phyloP scores from a whole-genome alignment of 2,113 vertebrate species.

The Apus apus region DNA sequence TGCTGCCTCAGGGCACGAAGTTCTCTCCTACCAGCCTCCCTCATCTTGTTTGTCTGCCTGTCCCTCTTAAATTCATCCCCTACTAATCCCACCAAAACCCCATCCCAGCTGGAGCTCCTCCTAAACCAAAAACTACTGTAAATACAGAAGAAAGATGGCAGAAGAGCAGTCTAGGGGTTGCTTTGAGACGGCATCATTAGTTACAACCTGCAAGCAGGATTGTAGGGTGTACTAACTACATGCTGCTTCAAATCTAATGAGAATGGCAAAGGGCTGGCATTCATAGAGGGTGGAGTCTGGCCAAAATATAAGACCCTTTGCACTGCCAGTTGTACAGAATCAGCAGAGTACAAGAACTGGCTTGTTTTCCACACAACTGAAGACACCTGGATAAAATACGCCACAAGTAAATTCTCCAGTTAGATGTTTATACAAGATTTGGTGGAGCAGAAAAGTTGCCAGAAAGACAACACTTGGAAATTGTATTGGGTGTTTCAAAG shows the following conservation, averaged over 20 bases:
- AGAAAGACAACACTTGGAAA: background rate
- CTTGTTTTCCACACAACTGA: background rate
- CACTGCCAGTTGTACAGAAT: background rate
- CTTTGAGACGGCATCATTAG: background rate
- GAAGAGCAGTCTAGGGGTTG: background rate
- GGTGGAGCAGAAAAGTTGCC: background rate
- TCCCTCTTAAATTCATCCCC: background rate
- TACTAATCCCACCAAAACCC: background rate
- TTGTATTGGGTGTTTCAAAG: background rate
- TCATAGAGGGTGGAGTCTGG: background rate
- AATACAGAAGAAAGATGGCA: background rate
- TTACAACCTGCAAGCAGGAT: background rate
- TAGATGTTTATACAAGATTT: background rate
- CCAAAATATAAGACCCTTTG: background rate
- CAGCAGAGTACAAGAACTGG: background rate
- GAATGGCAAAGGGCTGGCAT: background rate
- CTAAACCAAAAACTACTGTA: background rate
- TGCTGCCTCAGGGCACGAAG: background rate
- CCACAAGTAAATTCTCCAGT: background rate
- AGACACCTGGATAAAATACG: background rate
- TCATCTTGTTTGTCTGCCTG: background rate
- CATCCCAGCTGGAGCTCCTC: background rate
- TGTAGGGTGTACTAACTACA: background rate
- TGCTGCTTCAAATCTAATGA: background rate
- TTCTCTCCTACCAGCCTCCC: background rate